A percentile compares a stretch with the other conserved stretches of the same genome.
Evolutionary conservation across 2,888 invertebrate genomes (phyloP).

Genomic region (Brachyptera risi): DNA sequence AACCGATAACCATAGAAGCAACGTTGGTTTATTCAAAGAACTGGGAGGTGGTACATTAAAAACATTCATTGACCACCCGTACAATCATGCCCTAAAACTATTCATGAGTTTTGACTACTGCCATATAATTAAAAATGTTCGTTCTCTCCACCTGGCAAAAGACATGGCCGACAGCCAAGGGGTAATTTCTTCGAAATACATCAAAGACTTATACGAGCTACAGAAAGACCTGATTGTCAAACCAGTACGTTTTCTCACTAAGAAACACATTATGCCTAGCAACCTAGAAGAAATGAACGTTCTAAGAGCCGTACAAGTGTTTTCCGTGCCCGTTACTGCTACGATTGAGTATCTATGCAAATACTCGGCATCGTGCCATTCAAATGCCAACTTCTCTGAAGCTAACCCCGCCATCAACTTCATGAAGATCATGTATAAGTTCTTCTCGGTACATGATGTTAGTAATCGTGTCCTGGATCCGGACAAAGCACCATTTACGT

Average conservation of each 20-base stretch:
- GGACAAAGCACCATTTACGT: no score
- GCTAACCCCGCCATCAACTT: no score
- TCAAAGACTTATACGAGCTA: background rate
- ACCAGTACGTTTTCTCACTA: background rate
- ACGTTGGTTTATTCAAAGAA: background rate
- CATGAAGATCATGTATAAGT: no score
- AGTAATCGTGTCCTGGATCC: no score
- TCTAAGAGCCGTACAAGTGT: background rate
- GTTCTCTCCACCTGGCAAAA: background rate
- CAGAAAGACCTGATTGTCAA: background rate
- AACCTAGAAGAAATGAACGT: constrained; percentile 6
- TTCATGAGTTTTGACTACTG: background rate
- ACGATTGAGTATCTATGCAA: no score
- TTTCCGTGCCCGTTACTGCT: no score
- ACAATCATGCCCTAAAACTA: background rate
- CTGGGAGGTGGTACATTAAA: background rate
- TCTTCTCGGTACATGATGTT: no score
- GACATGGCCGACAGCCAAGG: background rate
- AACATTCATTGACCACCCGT: background rate
- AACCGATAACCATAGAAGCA: background rate
- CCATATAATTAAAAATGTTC: background rate
- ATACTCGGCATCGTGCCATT: no score
- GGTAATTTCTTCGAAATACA: background rate
- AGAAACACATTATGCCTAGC: background rate
- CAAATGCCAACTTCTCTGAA: no score